phyloP scores from a whole-genome alignment of 1,140 invertebrate genomes.

The Drosophila orena region DNA sequence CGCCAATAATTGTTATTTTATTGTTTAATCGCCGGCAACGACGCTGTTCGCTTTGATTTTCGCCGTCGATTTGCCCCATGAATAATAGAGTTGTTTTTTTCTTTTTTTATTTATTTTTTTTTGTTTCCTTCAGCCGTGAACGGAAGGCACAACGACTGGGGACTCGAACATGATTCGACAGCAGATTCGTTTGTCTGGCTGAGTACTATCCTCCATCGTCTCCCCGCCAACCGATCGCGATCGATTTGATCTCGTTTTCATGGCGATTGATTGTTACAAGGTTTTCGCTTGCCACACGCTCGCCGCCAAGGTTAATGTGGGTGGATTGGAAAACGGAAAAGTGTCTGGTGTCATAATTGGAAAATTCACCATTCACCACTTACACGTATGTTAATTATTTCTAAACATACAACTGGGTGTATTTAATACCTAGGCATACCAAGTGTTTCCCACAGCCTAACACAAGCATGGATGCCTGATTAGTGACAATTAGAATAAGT shows the following conservation, averaged over 20 bases:
- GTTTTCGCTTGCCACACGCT: constrained; percentile 7
- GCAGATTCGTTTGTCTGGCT: constrained; percentile 6
- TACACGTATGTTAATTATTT: too few species aligned
- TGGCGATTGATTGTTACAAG: constrained; percentile 1
- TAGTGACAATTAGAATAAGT: neutral
- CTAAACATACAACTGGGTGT: too few species aligned
- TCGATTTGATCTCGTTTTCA: constrained; percentile 28
- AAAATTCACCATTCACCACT: too few species aligned
- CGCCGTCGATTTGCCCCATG: constrained; percentile 33
- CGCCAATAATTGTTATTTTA: constrained; percentile 53
- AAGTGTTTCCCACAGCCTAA: neutral
- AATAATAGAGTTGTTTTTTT: constrained; percentile 44
- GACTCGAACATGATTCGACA: constrained; percentile 32
- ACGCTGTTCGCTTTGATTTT: constrained; percentile 32
- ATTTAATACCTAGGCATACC: too few species aligned
- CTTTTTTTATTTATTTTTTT: too few species aligned
- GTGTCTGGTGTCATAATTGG: too few species aligned
- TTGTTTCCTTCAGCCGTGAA: neutral
- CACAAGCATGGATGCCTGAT: neutral
- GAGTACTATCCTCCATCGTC: neutral
- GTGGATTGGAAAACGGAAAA: neutral
- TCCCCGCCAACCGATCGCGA: neutral
- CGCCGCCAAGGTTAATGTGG: constrained; percentile 10
- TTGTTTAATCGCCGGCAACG: constrained; percentile 31
- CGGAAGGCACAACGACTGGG: constrained; percentile 23